Evolutionary conservation across 1,140 invertebrate species (phyloP), one percentile per base, ranked within the genome.

Genomic region (Hesperophylax magnus): DNA sequence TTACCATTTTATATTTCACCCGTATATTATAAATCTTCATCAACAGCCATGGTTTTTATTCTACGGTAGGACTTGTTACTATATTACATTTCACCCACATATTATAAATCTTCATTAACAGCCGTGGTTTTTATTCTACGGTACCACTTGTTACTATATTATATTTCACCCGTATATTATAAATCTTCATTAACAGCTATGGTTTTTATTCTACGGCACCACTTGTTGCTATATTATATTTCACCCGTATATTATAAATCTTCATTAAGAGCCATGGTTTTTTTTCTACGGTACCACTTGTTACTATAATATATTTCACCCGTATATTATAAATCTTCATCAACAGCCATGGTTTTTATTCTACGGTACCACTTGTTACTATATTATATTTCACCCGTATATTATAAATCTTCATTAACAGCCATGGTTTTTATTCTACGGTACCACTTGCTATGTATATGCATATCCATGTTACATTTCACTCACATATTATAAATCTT

Each of bases 61-160:
- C 58, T 20, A 20, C 9, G 20, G 17, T 22, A 11, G 0, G 0
- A 22, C 58, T 15, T 61, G 24, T n/a, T n/a, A n/a, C n/a, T n/a
- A n/a, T 24, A 22, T 24, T 61, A 61, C 9, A 24, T 20, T 22
- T 61, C 58, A 61, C 58, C 58, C 58, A 20, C 8, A 14, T 14
- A 47, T 14, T 3, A 67, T 67, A 67, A 67, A 67, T 67, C 63
- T 31, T 67, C 22, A 67, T 67, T 34, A n/a, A 27, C 22, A 34
- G 63, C 2, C 18, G 14, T 61, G 1, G 17, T 14, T 24, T 60
- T 20, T 18, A 24, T 24, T 20, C 58, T 20, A 20, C 9, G 20
- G 17, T 22, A 11, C 0, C 6, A 22, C 58, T 15, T 61, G 24
- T n/a, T n/a, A n/a, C n/a, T n/a, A n/a, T 24, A 22, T 24, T 61